Conservation (phyloP, 2,797 vertebrate genomes). For the Gymnocypris eckloni region DNA sequence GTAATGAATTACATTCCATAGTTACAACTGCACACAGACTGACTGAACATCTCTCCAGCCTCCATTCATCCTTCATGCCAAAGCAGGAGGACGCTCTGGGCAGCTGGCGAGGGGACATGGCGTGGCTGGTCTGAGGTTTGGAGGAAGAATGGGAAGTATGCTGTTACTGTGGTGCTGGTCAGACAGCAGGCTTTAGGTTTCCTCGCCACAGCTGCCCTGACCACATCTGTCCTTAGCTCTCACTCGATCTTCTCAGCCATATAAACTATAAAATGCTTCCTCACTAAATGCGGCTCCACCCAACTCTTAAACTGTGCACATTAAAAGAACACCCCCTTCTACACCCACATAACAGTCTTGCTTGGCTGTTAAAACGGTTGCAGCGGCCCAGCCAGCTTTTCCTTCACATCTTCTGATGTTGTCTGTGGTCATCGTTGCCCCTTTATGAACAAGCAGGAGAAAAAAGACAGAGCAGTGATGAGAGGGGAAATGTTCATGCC, state of each 20-base stretch:
- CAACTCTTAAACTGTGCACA: conserved; percentile 78
- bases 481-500: conserved; percentile 24
- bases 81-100: conserved; percentile 60
- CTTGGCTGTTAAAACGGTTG: conserved; percentile 57
- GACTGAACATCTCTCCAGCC: conserved; percentile 66
- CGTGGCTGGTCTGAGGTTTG: conserved; percentile 79
- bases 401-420: conserved; percentile 64
- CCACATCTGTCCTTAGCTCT: conserved; percentile 73
- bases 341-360: conserved; percentile 63
- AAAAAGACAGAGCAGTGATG: conserved; percentile 40
- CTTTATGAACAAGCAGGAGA: conserved; percentile 49
- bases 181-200: conserved; percentile 76
- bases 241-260: conserved; percentile 68
- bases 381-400: conserved; percentile 51
- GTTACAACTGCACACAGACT: conserved; percentile 58
- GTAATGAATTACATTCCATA: conserved; percentile 63
- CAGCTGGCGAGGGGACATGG: conserved; percentile 77
- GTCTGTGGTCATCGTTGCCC: conserved; percentile 56
- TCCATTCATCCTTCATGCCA: conserved; percentile 64
- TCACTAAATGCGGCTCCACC: conserved; percentile 81
- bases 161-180: conserved; percentile 79
- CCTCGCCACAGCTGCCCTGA: conserved; percentile 72
- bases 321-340: conserved; percentile 71
- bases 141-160: conserved; percentile 84
- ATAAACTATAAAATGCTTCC: conserved; percentile 78